Evolutionary conservation across 2,888 invertebrate genomes (phyloP).

Genomic region (Mycalesis mineus): DNA sequence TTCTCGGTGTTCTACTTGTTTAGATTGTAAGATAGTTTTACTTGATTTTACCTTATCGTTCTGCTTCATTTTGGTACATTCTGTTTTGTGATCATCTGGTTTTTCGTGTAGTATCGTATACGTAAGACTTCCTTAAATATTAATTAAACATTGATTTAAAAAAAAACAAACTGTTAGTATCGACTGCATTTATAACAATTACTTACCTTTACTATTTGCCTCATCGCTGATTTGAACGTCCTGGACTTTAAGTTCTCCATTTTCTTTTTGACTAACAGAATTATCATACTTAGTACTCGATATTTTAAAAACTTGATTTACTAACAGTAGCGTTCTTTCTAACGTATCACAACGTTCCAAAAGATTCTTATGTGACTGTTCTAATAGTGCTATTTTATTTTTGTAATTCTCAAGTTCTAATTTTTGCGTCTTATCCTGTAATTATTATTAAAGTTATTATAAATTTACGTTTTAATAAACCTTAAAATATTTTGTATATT

Average conservation of each 20-base stretch:
- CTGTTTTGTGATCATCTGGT: conserved; percentile 37
- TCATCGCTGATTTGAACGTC: conserved; percentile 61
- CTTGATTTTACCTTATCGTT: conserved; percentile 21
- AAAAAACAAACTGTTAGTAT: neutral
- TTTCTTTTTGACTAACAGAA: conserved; percentile 30
- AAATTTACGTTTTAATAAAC: neutral
- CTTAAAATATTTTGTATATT: neutral
- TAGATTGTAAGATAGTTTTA: conserved; percentile 18
- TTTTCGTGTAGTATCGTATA: conserved; percentile 53
- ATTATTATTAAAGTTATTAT: neutral
- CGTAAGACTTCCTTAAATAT: conserved; percentile 54
- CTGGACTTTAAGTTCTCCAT: conserved; percentile 45
- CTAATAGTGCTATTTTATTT: conserved; percentile 49
- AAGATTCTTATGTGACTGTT: conserved; percentile 48
- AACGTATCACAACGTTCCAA: conserved; percentile 51
- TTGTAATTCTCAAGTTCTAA: conserved; percentile 53
- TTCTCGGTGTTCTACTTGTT: conserved; percentile 33
- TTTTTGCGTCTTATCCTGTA: conserved; percentile 49
- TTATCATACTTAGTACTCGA: conserved; percentile 26
- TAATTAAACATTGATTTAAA: conserved; percentile 5
- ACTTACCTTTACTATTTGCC: conserved; percentile 49
- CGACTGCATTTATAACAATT: no score
- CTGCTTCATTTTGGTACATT: conserved; percentile 7
- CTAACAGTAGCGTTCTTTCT: conserved; percentile 54
- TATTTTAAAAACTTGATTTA: conserved; percentile 59